Conservation (phyloP, 2,888 invertebrate genomes). For the Parasteatoda lunata region DNA sequence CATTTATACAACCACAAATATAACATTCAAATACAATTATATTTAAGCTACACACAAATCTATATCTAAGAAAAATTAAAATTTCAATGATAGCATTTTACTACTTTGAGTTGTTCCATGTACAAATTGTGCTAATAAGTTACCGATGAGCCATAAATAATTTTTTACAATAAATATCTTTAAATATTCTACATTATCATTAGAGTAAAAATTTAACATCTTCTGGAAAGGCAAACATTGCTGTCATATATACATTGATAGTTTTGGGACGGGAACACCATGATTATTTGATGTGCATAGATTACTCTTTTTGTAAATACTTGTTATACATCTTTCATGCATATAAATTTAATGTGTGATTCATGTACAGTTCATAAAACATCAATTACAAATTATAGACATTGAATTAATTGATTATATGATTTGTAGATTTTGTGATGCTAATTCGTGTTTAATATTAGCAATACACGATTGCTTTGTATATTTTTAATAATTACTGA, state of each 20-base stretch:
- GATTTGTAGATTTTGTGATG: no score
- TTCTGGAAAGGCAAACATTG: slow-evolving; percentile 58
- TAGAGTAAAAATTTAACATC: slow-evolving; percentile 35
- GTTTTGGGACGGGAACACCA: slow-evolving; percentile 36
- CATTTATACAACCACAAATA: slow-evolving; percentile 49
- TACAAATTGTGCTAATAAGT: slow-evolving; percentile 54
- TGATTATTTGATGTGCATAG: slow-evolving; percentile 20
- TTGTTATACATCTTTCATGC: background rate
- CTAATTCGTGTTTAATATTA: no score
- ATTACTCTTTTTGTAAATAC: background rate
- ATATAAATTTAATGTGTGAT: slow-evolving; percentile 1
- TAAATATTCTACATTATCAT: slow-evolving; percentile 42
- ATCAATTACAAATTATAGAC: background rate
- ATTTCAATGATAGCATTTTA: slow-evolving; percentile 24
- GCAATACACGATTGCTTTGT: no score
- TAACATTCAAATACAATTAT: slow-evolving; percentile 44
- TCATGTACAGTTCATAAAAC: background rate
- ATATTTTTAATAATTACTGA: no score
- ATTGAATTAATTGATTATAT: background rate
- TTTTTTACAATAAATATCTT: slow-evolving; percentile 6
- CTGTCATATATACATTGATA: slow-evolving; percentile 12
- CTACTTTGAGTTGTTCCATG: slow-evolving; percentile 60
- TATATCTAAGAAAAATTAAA: slow-evolving; percentile 30
- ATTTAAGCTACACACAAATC: slow-evolving; percentile 52
- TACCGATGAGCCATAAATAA: slow-evolving; percentile 47